Evolutionary conservation across 2,888 invertebrate genomes (phyloP), one percentile per base, ranked within the genome.

Genomic region (Flexamia atlantica): DNA sequence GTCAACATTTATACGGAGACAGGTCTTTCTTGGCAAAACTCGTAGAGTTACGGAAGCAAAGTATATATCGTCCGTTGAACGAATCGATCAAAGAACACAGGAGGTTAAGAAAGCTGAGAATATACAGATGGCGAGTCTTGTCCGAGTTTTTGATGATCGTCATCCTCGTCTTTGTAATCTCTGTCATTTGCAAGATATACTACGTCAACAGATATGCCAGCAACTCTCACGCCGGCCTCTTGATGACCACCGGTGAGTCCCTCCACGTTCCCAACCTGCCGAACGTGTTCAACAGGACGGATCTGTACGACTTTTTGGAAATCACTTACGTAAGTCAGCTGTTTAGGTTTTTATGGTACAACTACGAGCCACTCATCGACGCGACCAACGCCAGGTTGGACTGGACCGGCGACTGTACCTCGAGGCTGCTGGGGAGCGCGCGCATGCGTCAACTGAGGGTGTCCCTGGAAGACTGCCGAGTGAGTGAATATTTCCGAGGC

Each of bases 301-400:
- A 36, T 4, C 9, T 36, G 36, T 17, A 17, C n/a, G n/a, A n/a
- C 5, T 53, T 53, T 53, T 23, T 53, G 3, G n/a, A 23, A 20
- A 17, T 17, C 53, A 53, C n/a, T 17, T 23, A 9, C n/a, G n/a
- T 53, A 17, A 17, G n/a, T 12, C 53, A 12, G 53, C 4, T 53
- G 53, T 53, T 9, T 17, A 53, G 23, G 23, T 53, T 53, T 12
- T 4, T 53, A 17, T 53, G 53, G 53, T 53, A 53, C 53, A 12
- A 53, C 53, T 20, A 20, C n/a, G 53, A 53, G 23, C n/a, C n/a
- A 17, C 53, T 23, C 4, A 20, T 53, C 7, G 53, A 53, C 4
- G 7, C 5, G 7, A 53, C 3, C 4, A 42, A 84, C 85, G 72
- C 82, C 84, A 80, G 57, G 23, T 4, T 9, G 23, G 23, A 23